Evolutionary conservation across 2,888 invertebrate species (phyloP), one percentile per base, ranked within the genome.

Genomic region (Psylliodes chrysocephalus): DNA sequence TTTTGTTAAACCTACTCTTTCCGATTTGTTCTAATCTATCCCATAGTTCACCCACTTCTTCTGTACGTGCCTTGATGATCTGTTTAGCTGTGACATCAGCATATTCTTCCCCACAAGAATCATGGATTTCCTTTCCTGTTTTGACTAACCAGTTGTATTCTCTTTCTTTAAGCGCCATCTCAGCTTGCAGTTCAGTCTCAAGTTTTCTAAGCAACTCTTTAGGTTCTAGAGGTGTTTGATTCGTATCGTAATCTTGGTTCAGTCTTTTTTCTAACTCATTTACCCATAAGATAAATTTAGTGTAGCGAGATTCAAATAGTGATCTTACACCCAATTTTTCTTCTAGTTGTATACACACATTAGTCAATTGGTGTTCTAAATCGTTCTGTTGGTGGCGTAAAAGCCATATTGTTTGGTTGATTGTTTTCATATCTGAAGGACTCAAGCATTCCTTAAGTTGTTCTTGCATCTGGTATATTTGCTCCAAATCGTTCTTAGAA

Each of bases 381-480:
- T 95, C 94, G 0, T 89, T 89, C 70, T 93, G 90, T 73, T 92
- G 92, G 77, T 95, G 93, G 81, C 89, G 87, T 55, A 94, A 81
- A 64, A 93, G 86, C 88, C 93, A 91, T 67, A 91, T 86, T 69
- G 88, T 87, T 78, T 94, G 94, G 71, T 90, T 89, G 49, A 94
- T 88, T 10, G 89, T 85, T 78, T 94, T 91, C 82, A 93, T 90
- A 76, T 95, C 95, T 47, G 90, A 88, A 0, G 94, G 93, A 79
- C 92, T 93, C 3, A 95, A 85, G 73, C 92, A 92, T 78, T 94
- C 93, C 74, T 93, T 92, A 1, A 95, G 83, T 80, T 94, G 91
- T 79, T 94, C 93, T 73, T 93, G 91, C 25, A 89, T 88, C 0
- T 90, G 88, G 42, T 89, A 90, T 0, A 94, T 83, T 28, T 88